phyloP scores from a whole-genome alignment of 1,140 invertebrate species.

The Steinernema khuongi region DNA sequence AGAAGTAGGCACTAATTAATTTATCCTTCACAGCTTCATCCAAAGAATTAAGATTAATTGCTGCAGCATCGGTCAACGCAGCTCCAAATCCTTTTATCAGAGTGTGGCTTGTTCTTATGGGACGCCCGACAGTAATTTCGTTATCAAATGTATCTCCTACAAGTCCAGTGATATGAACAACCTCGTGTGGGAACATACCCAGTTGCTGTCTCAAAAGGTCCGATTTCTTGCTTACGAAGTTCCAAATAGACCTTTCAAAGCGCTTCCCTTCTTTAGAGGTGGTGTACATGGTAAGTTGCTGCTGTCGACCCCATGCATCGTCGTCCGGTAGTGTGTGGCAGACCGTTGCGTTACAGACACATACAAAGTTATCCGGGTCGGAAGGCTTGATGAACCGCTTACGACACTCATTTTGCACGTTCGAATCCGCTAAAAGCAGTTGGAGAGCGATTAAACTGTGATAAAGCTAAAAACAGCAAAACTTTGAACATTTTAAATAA shows the following conservation, averaged over 20 bases:
- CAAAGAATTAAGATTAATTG: constrained; percentile 58
- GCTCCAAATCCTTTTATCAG: constrained; percentile 59
- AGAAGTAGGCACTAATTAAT: constrained; percentile 58
- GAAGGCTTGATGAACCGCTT: background rate
- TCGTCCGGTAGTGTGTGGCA: constrained; percentile 20
- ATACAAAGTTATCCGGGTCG: constrained; percentile 14
- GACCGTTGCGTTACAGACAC: constrained; percentile 24
- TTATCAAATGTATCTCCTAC: background rate
- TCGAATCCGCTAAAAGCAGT: background rate
- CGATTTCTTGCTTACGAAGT: background rate
- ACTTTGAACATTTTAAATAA: no score
- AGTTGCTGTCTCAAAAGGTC: background rate
- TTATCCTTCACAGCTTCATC: constrained; percentile 47
- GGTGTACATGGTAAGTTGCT: background rate
- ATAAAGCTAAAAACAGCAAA: no score
- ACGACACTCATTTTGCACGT: background rate
- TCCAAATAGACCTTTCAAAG: background rate
- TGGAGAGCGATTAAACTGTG: background rate
- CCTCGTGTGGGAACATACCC: background rate
- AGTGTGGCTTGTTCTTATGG: background rate
- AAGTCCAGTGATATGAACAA: background rate
- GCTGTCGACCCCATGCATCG: background rate
- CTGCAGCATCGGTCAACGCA: constrained; percentile 61
- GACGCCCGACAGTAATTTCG: background rate
- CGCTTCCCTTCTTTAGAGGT: background rate